These are phyloP conservation scores for Megaptera novaeangliae DNA, from an alignment of 2,113 vertebrate species.

Conservation along the genomic window DNA sequence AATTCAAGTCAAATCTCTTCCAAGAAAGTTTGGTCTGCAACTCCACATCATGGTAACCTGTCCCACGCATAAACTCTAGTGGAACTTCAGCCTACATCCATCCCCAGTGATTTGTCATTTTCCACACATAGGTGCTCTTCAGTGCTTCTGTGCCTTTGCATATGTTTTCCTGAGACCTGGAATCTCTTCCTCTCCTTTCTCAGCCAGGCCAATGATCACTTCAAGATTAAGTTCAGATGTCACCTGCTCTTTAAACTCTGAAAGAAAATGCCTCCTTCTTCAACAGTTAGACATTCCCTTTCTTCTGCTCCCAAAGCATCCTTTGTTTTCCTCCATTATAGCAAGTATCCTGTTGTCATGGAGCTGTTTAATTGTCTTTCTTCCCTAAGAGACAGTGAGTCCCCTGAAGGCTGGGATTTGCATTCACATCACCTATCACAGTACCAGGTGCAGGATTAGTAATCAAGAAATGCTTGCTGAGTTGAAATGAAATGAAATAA, in stretches of 20 bases:
- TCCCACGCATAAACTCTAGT: background rate
- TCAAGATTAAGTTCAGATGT: background rate
- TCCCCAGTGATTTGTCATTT: background rate
- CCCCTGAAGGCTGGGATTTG: background rate
- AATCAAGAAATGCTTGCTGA: background rate
- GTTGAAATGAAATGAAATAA: conserved; percentile 1
- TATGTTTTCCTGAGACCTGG: background rate
- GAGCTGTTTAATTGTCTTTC: background rate
- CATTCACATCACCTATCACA: background rate
- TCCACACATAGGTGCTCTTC: background rate
- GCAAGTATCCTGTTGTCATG: background rate
- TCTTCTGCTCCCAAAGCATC: background rate
- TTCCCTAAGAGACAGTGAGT: background rate
- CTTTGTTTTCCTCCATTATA: background rate
- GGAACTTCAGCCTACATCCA: background rate
- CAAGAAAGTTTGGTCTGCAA: background rate
- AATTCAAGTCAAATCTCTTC: background rate
- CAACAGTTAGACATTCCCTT: background rate
- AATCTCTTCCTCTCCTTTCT: background rate
- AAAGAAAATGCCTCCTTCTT: background rate
- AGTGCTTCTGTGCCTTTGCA: background rate
- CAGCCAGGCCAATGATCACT: background rate
- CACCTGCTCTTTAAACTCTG: background rate
- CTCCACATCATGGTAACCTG: too few relatives aligned
- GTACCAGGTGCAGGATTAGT: background rate